Evolutionary conservation across 2,113 vertebrate species (phyloP).

Genomic region (Oreocharis arfaki): DNA sequence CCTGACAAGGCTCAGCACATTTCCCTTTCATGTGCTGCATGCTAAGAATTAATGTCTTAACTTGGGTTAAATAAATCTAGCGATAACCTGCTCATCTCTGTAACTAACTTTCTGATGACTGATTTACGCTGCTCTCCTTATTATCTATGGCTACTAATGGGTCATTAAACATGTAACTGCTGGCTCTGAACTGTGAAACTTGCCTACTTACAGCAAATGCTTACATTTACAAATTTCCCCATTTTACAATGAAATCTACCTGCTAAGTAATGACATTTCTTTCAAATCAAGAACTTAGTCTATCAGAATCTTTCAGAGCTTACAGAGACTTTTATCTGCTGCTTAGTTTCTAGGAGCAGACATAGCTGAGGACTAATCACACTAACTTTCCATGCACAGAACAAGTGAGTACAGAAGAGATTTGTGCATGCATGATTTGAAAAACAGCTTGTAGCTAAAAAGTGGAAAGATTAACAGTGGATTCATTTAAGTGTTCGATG

Average conservation of each 20-base stretch:
- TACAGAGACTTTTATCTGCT: neutral
- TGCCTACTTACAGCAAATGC: conserved; percentile 17
- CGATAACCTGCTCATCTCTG: conserved; percentile 54
- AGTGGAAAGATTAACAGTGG: neutral
- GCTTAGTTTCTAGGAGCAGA: neutral
- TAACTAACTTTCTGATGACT: conserved; percentile 24
- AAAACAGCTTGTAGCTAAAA: neutral
- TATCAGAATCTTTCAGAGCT: neutral
- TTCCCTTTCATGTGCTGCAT: conserved; percentile 50
- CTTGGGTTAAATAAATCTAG: conserved; percentile 64
- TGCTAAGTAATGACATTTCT: neutral
- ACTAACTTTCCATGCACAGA: neutral
- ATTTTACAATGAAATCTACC: neutral
- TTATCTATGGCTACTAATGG: conserved; percentile 39
- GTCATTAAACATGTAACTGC: conserved; percentile 43
- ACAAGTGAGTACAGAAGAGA: neutral
- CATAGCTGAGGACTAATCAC: neutral
- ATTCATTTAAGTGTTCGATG: neutral
- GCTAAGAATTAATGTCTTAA: conserved; percentile 64
- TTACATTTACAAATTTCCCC: conserved; percentile 1
- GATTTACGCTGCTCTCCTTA: neutral
- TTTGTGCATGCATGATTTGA: neutral
- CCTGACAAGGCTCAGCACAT: conserved; percentile 52
- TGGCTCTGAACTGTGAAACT: conserved; percentile 37
- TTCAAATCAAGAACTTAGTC: neutral